Conservation (phyloP, 2,797 vertebrate species). For the Neosilurus hyrtlii region DNA sequence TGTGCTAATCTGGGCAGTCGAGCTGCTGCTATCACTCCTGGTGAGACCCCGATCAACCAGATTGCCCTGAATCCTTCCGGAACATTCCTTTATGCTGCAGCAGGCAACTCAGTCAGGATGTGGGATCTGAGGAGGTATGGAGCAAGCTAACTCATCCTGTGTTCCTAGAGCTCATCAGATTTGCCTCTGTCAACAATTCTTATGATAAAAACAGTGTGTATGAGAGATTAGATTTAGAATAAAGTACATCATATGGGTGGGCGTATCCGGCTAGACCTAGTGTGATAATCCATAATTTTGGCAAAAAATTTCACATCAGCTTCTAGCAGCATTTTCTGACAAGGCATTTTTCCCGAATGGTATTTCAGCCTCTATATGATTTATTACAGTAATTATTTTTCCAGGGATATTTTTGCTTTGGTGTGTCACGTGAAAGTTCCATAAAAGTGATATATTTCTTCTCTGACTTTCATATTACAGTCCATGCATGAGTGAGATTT, state of each 20-base stretch:
- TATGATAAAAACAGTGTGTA: too few species aligned
- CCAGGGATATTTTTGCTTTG: background rate
- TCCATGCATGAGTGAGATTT: background rate
- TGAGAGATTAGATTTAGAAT: background rate
- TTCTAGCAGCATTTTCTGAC: background rate
- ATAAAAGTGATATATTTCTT: background rate
- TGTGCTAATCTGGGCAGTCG: constrained; percentile 77
- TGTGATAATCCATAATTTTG: background rate
- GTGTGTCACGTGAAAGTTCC: background rate
- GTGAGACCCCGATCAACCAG: constrained; percentile 96
- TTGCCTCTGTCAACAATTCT: background rate
- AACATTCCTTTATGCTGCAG: constrained; percentile 90
- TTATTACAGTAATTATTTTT: constrained; percentile 5
- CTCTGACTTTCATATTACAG: background rate
- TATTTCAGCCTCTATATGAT: background rate
- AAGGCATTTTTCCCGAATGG: background rate
- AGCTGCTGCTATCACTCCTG: constrained; percentile 85
- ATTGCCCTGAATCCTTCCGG: constrained; percentile 88
- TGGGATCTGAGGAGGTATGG: constrained; percentile 95
- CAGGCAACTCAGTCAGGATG: constrained; percentile 92
- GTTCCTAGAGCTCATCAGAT: background rate
- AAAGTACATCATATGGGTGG: background rate
- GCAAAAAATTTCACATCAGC: background rate
- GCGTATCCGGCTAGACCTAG: background rate
- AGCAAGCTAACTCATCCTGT: background rate